Base-by-base conservation (phyloP, 2,888 invertebrate genomes). In the Odontothrips loti region DNA sequence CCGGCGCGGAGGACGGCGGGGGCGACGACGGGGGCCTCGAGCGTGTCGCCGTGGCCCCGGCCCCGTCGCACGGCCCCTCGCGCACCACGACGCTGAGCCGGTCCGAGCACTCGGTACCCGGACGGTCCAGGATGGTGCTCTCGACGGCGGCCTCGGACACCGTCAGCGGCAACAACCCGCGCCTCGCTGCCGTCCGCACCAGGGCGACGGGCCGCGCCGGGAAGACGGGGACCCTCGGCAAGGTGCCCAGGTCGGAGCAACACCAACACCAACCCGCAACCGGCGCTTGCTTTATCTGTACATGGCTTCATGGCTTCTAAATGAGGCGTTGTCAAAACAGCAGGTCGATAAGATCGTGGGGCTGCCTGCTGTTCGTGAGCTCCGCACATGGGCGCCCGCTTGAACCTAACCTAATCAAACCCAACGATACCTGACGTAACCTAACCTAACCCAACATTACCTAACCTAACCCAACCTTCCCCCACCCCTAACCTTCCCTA, bases 11-110 rank as follows among this genome's bases (percentile, higher is more conserved):
- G 68, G 11, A 68, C 9, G 68, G 23, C 23, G 23, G 58, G 12
- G 58, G 58, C 58, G 58, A 6, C 58, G 58, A 6, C 58, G 58
- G 58, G 15, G 58, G 1, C 15, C 58, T 15, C 58, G 17, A 27
- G 68, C 68, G 9, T 23, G 68, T 12, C 68, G 68, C 12, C 68
- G 11, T 11, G 20, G 58, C 9, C 68, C 15, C 10, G 68, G 0
- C 27, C 27, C 68, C 68, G 68, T 6, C 17, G 58, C 58, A 58
- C 58, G 6, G 58, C 68, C 12, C 68, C 8, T 27, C 68, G 68
- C 15, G 58, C 34, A 20, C 58, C 58, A 58, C 58, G 58, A 58
- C 58, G 58, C 68, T 75, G 11, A 75, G 68, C 68, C 68, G 68
- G 27, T 75, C 68, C 23, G 68, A 75, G 23, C 11, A 27, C 23